Evolutionary conservation across 2,888 invertebrate genomes (phyloP).

Genomic region (Melanophora roralis): DNA sequence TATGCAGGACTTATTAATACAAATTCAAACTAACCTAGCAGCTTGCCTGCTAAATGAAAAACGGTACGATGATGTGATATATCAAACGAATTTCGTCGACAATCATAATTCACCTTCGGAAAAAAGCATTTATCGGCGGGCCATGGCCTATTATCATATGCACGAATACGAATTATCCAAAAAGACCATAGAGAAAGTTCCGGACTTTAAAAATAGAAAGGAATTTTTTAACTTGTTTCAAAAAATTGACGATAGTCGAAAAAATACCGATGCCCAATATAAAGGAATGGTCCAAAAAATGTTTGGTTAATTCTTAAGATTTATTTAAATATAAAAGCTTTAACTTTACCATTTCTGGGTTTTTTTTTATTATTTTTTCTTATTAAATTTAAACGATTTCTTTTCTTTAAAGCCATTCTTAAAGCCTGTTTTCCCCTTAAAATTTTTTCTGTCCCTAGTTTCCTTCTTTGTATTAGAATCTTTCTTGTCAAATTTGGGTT

Average conservation of each 20-base stretch:
- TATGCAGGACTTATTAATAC: constrained; percentile 81
- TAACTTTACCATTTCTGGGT: not conserved
- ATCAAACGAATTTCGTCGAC: constrained; percentile 80
- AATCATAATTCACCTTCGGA: constrained; percentile 71
- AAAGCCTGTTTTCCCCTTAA: constrained; percentile 14
- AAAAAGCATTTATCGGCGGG: constrained; percentile 79
- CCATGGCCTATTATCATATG: constrained; percentile 78
- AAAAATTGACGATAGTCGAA: constrained; percentile 79
- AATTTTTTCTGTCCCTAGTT: constrained; percentile 17
- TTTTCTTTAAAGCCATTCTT: constrained; percentile 39
- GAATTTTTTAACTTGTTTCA: constrained; percentile 81
- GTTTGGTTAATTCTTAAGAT: constrained; percentile 72
- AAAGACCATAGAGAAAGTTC: constrained; percentile 77
- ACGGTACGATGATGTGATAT: constrained; percentile 82
- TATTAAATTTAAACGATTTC: constrained; percentile 46
- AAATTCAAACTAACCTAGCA: constrained; percentile 89
- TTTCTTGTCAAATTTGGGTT: constrained; percentile 64
- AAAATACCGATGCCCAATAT: constrained; percentile 80
- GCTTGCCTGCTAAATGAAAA: constrained; percentile 86
- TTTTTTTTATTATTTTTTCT: constrained; percentile 41
- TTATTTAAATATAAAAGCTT: constrained; percentile 28
- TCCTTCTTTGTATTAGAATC: constrained; percentile 24
- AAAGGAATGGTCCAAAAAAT: constrained; percentile 79
- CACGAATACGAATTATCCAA: constrained; percentile 83
- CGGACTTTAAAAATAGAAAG: constrained; percentile 82